These are phyloP conservation scores for Eptesicus fuscus DNA, from an alignment of 2,113 vertebrate genomes.

Conservation along the genomic window DNA sequence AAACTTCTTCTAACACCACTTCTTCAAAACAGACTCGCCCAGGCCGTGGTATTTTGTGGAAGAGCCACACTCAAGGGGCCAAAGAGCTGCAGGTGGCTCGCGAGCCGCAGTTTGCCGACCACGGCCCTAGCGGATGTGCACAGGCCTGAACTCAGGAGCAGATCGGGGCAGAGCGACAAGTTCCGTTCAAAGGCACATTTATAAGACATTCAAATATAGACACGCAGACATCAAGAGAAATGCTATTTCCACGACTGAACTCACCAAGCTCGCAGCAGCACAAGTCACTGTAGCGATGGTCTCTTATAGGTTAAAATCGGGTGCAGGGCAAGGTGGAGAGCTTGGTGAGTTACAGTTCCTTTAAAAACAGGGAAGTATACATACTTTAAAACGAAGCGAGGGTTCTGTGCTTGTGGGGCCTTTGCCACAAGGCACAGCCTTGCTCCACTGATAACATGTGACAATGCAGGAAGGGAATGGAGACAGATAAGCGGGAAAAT, in stretches of 20 bases:
- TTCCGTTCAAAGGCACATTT: neutral
- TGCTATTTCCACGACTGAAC: neutral
- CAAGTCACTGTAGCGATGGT: neutral
- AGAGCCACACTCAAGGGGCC: too few relatives aligned
- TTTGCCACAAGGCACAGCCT: neutral
- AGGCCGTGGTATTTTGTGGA: too few relatives aligned
- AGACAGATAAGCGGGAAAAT: neutral
- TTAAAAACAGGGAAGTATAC: neutral
- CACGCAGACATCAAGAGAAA: neutral
- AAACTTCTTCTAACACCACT: too few relatives aligned
- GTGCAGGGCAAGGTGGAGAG: neutral
- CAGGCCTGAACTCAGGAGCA: neutral
- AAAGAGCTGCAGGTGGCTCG: too few relatives aligned
- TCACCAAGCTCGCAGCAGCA: neutral
- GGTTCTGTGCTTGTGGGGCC: neutral
- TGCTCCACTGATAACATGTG: neutral
- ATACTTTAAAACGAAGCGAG: neutral
- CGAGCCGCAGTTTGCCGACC: too few relatives aligned
- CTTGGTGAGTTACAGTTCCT: constrained; percentile 22
- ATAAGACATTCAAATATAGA: neutral
- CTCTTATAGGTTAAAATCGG: neutral
- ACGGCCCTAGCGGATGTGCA: neutral
- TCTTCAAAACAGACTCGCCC: too few relatives aligned
- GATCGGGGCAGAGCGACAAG: neutral
- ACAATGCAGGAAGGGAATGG: neutral